Conservation (phyloP, 2,888 invertebrate species). For the Leucophenga maculata region DNA sequence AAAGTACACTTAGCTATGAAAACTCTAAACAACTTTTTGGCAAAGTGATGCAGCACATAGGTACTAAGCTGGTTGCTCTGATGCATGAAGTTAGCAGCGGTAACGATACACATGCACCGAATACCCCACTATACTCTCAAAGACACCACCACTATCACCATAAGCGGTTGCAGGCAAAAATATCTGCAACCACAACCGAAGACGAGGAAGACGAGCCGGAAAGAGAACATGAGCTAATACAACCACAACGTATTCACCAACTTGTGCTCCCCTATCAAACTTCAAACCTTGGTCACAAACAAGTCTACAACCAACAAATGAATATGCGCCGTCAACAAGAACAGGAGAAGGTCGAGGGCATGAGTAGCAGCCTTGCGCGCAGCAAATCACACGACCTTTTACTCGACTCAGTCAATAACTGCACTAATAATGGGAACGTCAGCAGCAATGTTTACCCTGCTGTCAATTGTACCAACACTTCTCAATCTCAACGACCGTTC, state of each 20-base stretch:
- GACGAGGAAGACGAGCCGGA: constrained; percentile 71
- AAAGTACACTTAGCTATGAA: constrained; percentile 70
- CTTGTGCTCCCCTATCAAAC: constrained; percentile 23
- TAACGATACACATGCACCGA: constrained; percentile 74
- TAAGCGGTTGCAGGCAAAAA: constrained; percentile 74
- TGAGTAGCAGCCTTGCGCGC: constrained; percentile 77
- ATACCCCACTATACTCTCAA: constrained; percentile 76
- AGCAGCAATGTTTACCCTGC: constrained; percentile 31
- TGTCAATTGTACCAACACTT: constrained; percentile 31
- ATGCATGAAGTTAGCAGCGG: constrained; percentile 94
- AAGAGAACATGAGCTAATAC: constrained; percentile 45
- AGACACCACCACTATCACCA: constrained; percentile 74
- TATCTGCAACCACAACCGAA: constrained; percentile 73
- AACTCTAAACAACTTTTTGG: constrained; percentile 89
- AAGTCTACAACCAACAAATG: constrained; percentile 42
- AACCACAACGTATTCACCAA: constrained; percentile 33
- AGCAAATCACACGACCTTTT: constrained; percentile 88
- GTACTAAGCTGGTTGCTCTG: constrained; percentile 86
- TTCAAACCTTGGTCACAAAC: constrained; percentile 20
- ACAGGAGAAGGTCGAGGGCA: constrained; percentile 38
- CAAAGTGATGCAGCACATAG: constrained; percentile 94
- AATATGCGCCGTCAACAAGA: constrained; percentile 45
- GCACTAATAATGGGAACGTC: constrained; percentile 36
- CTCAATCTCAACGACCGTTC: constrained; percentile 57
- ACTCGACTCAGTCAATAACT: constrained; percentile 73